A percentile compares a stretch with the other conserved stretches of the same genome.
These are phyloP conservation scores for Sebastes paucispinis DNA, from an alignment of 2,797 vertebrate genomes.

Conservation along the genomic window DNA sequence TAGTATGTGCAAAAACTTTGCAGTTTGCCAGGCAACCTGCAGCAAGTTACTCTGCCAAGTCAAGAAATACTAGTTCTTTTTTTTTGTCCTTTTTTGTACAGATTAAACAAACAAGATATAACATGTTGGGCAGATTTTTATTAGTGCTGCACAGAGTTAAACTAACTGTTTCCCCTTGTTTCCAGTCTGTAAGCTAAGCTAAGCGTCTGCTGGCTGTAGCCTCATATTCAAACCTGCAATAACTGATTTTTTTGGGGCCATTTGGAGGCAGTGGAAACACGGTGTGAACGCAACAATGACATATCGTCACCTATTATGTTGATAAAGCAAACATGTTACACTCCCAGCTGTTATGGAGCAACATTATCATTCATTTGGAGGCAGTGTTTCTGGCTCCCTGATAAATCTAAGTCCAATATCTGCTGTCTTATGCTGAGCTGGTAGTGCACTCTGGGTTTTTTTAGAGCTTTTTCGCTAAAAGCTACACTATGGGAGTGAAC, in stretches of 20 bases:
- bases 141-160: no score
- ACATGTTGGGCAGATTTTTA: not conserved
- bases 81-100: not conserved
- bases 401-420: not conserved
- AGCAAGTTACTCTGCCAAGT: rapidly evolving
- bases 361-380: not conserved
- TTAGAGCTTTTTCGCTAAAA: no score
- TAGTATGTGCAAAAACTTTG: not conserved
- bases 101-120: not conserved
- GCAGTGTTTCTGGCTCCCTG: not conserved
- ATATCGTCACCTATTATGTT: not conserved
- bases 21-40: not conserved
- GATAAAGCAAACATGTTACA: not conserved
- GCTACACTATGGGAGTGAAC: not conserved
- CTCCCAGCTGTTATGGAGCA: not conserved
- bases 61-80: not conserved
- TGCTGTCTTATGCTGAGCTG: not conserved
- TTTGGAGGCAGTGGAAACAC: not conserved
- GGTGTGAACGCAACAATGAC: rapidly evolving
- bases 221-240: not conserved
- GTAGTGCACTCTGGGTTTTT: not conserved
- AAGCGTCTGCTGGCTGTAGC: not conserved
- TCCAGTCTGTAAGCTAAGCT: not conserved
- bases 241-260: not conserved
- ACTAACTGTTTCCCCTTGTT: not conserved